These are phyloP conservation scores for Achlya flavicornis DNA, from an alignment of 2,888 invertebrate genomes.

Conservation along the genomic window DNA sequence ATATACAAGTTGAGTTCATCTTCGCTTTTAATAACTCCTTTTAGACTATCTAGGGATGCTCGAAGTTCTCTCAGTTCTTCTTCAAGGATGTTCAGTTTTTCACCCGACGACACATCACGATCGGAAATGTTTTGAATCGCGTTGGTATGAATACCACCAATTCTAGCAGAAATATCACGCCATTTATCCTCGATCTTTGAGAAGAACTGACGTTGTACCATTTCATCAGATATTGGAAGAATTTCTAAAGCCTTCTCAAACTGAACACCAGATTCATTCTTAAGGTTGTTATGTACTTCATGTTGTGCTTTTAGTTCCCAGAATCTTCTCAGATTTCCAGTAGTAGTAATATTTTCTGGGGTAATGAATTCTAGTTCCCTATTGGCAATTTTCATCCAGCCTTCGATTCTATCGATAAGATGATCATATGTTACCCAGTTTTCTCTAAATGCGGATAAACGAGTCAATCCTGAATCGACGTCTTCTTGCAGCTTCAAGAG, in stretches of 20 bases:
- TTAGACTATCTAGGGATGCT: constrained; percentile 87
- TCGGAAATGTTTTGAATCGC: constrained; percentile 89
- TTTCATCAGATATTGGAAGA: constrained; percentile 92
- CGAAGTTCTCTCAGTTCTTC: constrained; percentile 90
- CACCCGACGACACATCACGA: constrained; percentile 88
- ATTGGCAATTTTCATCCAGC: constrained; percentile 90
- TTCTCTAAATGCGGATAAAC: constrained; percentile 89
- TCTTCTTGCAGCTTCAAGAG: constrained; percentile 90
- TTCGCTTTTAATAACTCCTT: constrained; percentile 91
- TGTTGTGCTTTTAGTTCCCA: constrained; percentile 96
- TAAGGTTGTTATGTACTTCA: constrained; percentile 91
- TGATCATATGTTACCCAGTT: constrained; percentile 90
- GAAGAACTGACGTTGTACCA: constrained; percentile 91
- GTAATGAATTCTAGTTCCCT: constrained; percentile 87
- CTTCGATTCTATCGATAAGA: constrained; percentile 88
- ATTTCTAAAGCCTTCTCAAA: constrained; percentile 91
- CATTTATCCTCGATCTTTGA: constrained; percentile 91
- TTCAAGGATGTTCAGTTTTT: constrained; percentile 89
- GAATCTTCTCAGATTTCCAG: constrained; percentile 91
- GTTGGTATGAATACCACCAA: constrained; percentile 86
- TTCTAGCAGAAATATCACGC: constrained; percentile 86
- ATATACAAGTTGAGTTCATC: constrained; percentile 92
- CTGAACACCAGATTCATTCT: constrained; percentile 88
- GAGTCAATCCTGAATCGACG: constrained; percentile 88
- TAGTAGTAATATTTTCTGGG: constrained; percentile 85